These are phyloP conservation scores for Sarcophaga variegata DNA, from an alignment of 2,888 invertebrate species.

Conservation along the genomic window DNA sequence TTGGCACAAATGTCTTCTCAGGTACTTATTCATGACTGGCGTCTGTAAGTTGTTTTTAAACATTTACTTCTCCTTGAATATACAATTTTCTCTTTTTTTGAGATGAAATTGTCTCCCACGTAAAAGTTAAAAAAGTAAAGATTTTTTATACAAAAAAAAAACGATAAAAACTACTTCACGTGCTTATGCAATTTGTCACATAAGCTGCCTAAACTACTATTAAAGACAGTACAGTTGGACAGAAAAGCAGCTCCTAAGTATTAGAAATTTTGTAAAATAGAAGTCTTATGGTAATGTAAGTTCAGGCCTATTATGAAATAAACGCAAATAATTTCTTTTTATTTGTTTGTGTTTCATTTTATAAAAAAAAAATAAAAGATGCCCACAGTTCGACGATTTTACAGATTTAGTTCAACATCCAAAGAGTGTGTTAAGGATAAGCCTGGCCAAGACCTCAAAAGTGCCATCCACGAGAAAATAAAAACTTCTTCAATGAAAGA, in stretches of 20 bases:
- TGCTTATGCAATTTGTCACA: conserved; percentile 55
- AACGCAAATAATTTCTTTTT: no score
- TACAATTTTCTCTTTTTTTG: not conserved
- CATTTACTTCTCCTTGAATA: not conserved
- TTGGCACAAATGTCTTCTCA: conserved; percentile 13
- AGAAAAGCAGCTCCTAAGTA: not conserved
- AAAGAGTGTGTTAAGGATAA: no score
- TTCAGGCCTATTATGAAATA: no score
- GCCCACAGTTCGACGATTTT: no score
- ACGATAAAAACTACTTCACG: conserved; percentile 36
- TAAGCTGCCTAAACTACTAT: conserved; percentile 22
- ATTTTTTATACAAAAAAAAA: not conserved
- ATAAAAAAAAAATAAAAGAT: no score
- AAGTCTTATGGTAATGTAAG: no score
- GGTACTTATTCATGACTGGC: conserved; percentile 23
- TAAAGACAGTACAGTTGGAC: not conserved
- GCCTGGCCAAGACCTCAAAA: no score
- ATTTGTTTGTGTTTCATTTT: no score
- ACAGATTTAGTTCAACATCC: no score
- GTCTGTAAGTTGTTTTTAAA: conserved; percentile 23
- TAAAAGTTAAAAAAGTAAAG: not conserved
- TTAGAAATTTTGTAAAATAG: no score
- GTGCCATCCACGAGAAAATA: no score
- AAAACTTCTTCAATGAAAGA: no score
- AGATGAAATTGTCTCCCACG: not conserved